A percentile compares a stretch with the other conserved stretches of the same genome.
phyloP scores from a whole-genome alignment of 2,113 vertebrate genomes.

The Rhinolophus ferrumequinum region DNA sequence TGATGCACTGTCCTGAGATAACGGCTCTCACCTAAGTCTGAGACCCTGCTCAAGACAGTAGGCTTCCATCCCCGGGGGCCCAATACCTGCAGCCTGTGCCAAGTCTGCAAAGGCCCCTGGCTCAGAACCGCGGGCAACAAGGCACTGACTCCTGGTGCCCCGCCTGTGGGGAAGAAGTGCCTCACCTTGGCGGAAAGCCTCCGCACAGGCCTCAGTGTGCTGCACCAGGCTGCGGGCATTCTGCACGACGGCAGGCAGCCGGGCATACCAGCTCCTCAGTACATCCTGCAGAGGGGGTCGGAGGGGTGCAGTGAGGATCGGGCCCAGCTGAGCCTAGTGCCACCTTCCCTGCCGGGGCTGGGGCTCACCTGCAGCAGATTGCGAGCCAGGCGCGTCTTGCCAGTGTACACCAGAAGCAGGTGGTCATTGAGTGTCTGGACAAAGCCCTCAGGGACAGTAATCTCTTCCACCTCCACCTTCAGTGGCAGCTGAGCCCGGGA shows the following conservation, averaged over 20 bases:
- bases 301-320: not conserved
- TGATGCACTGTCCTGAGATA: not conserved
- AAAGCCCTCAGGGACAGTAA: conserved; percentile 86
- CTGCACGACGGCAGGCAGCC: conserved; percentile 88
- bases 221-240: conserved; percentile 89
- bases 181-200: conserved; percentile 89
- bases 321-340: not conserved
- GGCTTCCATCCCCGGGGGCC: not conserved
- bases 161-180: not conserved
- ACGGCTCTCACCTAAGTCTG: not conserved
- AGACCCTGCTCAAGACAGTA: not conserved
- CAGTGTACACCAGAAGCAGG: conserved; percentile 95
- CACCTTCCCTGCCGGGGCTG: not conserved
- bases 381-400: conserved; percentile 95
- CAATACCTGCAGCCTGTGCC: not conserved
- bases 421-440: conserved; percentile 88
- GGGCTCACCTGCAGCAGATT: conserved; percentile 95
- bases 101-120: not conserved
- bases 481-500: conserved; percentile 91
- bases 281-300: conserved; percentile 88
- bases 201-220: conserved; percentile 90
- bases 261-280: conserved; percentile 95
- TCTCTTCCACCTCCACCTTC: conserved; percentile 90
- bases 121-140: not conserved
- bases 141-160: not conserved